Evolutionary conservation across 2,888 invertebrate genomes (phyloP), one percentile per base, ranked within the genome.

Genomic region (Drosophila peninsularis): DNA sequence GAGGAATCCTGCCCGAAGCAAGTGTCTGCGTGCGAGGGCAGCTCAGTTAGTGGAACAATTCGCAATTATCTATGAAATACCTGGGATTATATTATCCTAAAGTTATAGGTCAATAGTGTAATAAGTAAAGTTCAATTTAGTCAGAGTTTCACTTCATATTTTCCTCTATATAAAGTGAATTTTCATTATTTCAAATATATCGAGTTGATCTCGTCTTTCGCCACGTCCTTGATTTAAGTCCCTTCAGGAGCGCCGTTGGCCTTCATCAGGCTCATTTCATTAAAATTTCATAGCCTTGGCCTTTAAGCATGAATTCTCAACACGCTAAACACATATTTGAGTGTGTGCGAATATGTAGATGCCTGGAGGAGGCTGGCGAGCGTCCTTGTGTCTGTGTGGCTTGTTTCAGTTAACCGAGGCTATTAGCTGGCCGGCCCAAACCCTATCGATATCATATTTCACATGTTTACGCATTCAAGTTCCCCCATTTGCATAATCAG

Each of bases 401-500:
- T 53, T 36, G 36, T 37, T 21, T 37, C 49, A 57, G 69, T 62
- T 58, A 52, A 30, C 30, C 37, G 21, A 55, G 50, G 11, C 41
- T 44, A 37, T 53, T 60, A 61, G 34, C 42, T 55, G 53, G 42
- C 41, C 30, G 47, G 27, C 24, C 30, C 17, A 32, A 30, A 17
- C n/a, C 42, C 55, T 53, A 66, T 70, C 67, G 80, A 76, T 82
- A 70, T 68, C 66, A 74, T 72, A 71, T 79, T 79, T 82, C 75
- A 76, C 67, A 60, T 63, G 57, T 53, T 68, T 53, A 73, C 49
- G 55, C 63, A 75, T 54, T 62, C 60, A 44, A 45, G 57, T 39
- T 21, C 32, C 21, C 32, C 41, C 55, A 84, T 82, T 82, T 88
- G 70, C 85, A 87, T 87, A 87, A 82, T 82, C 88, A 84, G 85